These are phyloP conservation scores for Epinotia demarniana DNA, from an alignment of 2,888 invertebrate genomes.

Conservation along the genomic window DNA sequence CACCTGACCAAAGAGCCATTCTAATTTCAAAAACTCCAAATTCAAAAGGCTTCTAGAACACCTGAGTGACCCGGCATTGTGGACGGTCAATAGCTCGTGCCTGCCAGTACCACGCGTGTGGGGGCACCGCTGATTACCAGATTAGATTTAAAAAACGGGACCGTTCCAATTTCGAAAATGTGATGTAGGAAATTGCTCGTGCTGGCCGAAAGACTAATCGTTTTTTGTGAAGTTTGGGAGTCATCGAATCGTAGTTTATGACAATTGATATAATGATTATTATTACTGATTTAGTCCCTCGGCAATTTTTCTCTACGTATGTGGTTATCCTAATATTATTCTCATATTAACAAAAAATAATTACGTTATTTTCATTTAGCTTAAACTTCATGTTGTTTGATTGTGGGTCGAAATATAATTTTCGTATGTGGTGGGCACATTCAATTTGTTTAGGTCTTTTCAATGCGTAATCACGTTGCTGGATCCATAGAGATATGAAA, in stretches of 20 bases:
- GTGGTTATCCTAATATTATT: too few species aligned
- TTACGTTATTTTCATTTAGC: too few species aligned
- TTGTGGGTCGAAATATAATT: too few species aligned
- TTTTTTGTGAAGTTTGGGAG: background rate
- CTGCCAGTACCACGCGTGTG: conserved; percentile 69
- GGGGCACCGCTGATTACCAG: conserved; percentile 68
- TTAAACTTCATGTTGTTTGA: too few species aligned
- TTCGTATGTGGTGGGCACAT: too few species aligned
- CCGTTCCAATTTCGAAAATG: conserved; percentile 58
- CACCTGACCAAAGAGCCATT: conserved; percentile 49
- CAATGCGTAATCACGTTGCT: too few species aligned
- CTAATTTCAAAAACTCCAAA: conserved; percentile 50
- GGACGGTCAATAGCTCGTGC: conserved; percentile 75
- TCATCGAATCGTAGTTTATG: background rate
- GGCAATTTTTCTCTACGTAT: too few species aligned
- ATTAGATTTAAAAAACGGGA: conserved; percentile 65
- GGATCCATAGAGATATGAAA: too few species aligned
- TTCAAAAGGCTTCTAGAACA: conserved; percentile 54
- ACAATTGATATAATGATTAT: too few species aligned
- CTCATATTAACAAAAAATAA: too few species aligned
- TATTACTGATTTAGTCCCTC: too few species aligned
- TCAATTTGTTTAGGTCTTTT: too few species aligned
- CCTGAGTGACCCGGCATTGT: conserved; percentile 46
- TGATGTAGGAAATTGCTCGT: conserved; percentile 45
- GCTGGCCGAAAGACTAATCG: conserved; percentile 9